These are phyloP conservation scores for Pollenia griseotomentosa DNA, from an alignment of 2,888 invertebrate genomes.

Conservation along the genomic window DNA sequence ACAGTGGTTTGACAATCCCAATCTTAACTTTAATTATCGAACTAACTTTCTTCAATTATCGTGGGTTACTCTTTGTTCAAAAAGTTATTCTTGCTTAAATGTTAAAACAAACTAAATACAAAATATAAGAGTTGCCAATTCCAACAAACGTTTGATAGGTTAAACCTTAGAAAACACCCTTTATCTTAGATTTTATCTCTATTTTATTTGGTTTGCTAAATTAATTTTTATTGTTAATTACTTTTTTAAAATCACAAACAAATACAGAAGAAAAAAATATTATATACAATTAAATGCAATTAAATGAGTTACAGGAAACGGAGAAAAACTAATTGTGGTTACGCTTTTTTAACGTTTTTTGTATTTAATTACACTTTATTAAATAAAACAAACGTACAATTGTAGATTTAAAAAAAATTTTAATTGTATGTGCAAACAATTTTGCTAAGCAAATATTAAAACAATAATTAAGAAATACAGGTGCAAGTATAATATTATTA, in stretches of 20 bases:
- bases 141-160: no score
- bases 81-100: no score
- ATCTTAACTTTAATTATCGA: no score
- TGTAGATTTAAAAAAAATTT: neutral
- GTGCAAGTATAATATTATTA: constrained; percentile 20
- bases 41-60: no score
- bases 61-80: no score
- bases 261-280: neutral
- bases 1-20: no score
- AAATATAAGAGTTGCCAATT: no score
- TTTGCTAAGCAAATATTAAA: constrained; percentile 49
- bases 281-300: constrained; percentile 50
- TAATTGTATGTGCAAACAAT: constrained; percentile 37
- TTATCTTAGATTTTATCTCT: constrained; percentile 9
- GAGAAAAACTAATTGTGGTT: constrained; percentile 64
- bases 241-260: constrained; percentile 21
- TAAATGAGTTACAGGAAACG: constrained; percentile 67
- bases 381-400: constrained; percentile 25
- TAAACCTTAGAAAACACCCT: no score
- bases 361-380: constrained; percentile 59
- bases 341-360: constrained; percentile 28
- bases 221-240: constrained; percentile 22
- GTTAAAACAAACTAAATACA: no score
- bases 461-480: constrained; percentile 38
- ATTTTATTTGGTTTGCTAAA: constrained; percentile 22